These are phyloP conservation scores for Hoplostethus atlanticus DNA, from an alignment of 2,797 vertebrate genomes.

Conservation along the genomic window DNA sequence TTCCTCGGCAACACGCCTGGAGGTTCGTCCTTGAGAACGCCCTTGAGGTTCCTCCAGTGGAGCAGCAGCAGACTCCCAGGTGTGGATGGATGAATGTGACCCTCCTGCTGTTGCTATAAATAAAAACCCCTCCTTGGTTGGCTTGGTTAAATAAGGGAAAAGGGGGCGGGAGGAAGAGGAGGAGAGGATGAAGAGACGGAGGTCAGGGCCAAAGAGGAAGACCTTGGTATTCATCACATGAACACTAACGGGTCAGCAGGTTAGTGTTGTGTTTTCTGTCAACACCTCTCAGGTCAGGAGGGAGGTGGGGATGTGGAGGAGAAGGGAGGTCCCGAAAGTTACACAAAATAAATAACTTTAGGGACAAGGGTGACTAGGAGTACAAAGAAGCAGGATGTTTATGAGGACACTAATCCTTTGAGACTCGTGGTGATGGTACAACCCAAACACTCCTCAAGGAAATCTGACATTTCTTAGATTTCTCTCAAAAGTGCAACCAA, in stretches of 20 bases:
- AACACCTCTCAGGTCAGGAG: conserved; percentile 25
- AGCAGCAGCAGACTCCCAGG: not conserved
- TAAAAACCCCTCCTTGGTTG: not conserved
- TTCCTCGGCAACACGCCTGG: not conserved
- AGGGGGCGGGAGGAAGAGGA: too few species aligned
- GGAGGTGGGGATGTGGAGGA: not conserved
- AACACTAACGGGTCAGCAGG: not conserved
- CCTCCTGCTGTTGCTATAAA: not conserved
- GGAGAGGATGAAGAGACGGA: not conserved
- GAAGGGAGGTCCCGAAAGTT: not conserved
- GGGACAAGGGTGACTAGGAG: not conserved
- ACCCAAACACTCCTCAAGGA: not conserved
- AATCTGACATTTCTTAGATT: too few species aligned
- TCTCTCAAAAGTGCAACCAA: not conserved
- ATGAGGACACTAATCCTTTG: too few species aligned
- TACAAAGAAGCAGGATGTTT: not conserved
- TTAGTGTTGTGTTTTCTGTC: conserved; percentile 35
- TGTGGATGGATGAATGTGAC: too few species aligned
- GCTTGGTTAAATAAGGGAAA: not conserved
- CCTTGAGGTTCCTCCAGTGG: not conserved
- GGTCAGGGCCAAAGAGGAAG: conserved; percentile 3
- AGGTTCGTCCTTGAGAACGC: not conserved
- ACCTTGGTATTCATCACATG: not conserved
- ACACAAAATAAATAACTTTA: not conserved
- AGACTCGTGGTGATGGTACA: too few species aligned